These are phyloP conservation scores for Drosophila paulistorum DNA, from an alignment of 1,140 invertebrate species.

Conservation along the genomic window DNA sequence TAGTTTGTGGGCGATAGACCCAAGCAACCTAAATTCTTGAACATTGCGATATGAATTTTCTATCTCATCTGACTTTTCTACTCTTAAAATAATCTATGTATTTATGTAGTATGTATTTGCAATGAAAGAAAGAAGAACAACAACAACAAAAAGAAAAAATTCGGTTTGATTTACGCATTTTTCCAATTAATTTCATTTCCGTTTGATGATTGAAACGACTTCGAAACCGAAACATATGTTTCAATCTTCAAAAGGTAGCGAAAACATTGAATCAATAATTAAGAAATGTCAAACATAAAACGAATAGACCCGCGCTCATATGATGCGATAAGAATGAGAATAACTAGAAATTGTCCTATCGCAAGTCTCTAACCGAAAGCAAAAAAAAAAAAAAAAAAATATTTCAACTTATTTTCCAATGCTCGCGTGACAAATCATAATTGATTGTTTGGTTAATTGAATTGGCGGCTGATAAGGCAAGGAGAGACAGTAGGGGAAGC, in stretches of 20 bases:
- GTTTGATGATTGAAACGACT: constrained; percentile 47
- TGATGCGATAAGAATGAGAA: constrained; percentile 47
- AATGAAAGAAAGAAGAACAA: background rate
- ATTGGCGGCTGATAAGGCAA: constrained; percentile 67
- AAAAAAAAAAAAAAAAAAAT: constrained; percentile 21
- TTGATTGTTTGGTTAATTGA: constrained; percentile 80
- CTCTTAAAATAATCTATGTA: background rate
- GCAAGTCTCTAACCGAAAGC: background rate
- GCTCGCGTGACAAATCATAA: constrained; percentile 79
- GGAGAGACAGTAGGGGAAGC: constrained; percentile 14
- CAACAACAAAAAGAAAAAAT: background rate
- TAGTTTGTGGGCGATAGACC: no score
- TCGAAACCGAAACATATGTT: constrained; percentile 61
- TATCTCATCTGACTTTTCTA: background rate
- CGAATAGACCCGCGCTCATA: constrained; percentile 54
- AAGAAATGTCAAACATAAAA: constrained; percentile 80
- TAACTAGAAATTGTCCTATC: constrained; percentile 8
- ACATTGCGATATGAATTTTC: background rate
- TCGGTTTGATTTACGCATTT: constrained; percentile 59
- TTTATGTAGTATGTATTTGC: background rate
- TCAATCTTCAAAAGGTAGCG: constrained; percentile 81
- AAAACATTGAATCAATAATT: constrained; percentile 81
- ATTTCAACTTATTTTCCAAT: constrained; percentile 49
- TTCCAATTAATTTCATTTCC: constrained; percentile 81
- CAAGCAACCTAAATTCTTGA: no score